A percentile compares a stretch with the other conserved stretches of the same genome.
Evolutionary conservation across 2,797 vertebrate genomes (phyloP).

Genomic region (Phalanger gymnotis): DNA sequence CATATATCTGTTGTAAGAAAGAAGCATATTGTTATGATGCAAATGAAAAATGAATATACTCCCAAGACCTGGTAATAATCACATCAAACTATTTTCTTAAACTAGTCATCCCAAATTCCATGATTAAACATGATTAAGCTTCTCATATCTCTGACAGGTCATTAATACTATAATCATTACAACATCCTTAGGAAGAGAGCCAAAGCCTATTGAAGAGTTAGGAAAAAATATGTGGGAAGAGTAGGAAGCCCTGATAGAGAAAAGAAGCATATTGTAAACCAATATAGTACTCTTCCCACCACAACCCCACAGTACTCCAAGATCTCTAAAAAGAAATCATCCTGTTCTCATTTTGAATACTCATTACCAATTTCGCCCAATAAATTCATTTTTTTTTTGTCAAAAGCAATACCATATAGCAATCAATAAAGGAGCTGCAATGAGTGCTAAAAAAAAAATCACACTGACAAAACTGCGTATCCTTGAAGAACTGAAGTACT

Average conservation of each 20-base stretch:
- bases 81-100: not conserved
- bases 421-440: not conserved
- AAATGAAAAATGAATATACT: slow-evolving; percentile 63
- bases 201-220: not conserved
- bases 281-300: not conserved
- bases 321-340: not conserved
- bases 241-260: not conserved
- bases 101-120: not conserved
- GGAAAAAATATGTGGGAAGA: not conserved
- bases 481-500: not conserved
- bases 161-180: not conserved
- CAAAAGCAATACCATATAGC: not conserved
- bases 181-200: not conserved
- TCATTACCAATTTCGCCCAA: not conserved
- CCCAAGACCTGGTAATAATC: slow-evolving; percentile 47
- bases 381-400: not conserved
- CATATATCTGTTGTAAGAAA: slow-evolving; percentile 65
- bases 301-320: not conserved
- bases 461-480: not conserved
- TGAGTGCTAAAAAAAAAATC: not conserved
- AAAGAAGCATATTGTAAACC: not conserved
- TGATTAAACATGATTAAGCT: not conserved
- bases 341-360: not conserved
- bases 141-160: not conserved
- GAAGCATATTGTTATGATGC: slow-evolving; percentile 51